Base-by-base conservation (phyloP, 2,797 vertebrate genomes). In the Acanthis flammea region DNA sequence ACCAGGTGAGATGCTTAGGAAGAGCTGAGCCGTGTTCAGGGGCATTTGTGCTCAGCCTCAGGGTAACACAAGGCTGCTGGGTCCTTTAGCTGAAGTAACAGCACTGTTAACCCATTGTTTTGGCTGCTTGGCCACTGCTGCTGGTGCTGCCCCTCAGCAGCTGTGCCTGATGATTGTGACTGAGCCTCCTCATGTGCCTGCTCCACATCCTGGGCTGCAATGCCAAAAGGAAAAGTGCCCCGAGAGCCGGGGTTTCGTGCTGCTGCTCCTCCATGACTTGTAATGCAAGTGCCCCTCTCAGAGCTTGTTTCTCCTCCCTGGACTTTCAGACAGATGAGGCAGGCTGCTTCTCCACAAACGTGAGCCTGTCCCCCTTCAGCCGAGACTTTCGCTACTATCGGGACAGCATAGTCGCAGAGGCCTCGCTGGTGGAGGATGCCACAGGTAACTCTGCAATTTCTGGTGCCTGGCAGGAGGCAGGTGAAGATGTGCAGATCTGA, bases 391-490 rank as follows among this genome's bases (percentile, higher is more conserved):
- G 14, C 12, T 39, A 41, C 19, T 97, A 94, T 50, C 33, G 17
- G 16, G 96, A 98, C 72, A 90, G 3, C 25, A 97, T 98, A 35
- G 57, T 42, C 4, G 95, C 97, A 57, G 94, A 90, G 7, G 97
- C 97, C 84, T 97, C 97, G 1, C 51, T 99, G 86, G 92, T 97
- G 70, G 98, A 99, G 90, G 77, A 78, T 54, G 98, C 96, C 76
- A 98, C 98, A 72, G 98, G 98, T 99, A 91, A 90, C 70, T 75
- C 45, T 72, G n/a, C 12, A 70, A 4, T 45, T 37, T 61, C 48
- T 67, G 23, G 17, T 60, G 42, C 6, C 35, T 84, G 53, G 22
- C 23, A 79, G 82, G 63, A 82, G 37, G 42, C 47, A 25, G 15
- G 12, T 73, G 66, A 61, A 66, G 23, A 19, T 33, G 25, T 47